Base-by-base conservation (phyloP, 1,140 invertebrate genomes). In the Colletes gigas region DNA sequence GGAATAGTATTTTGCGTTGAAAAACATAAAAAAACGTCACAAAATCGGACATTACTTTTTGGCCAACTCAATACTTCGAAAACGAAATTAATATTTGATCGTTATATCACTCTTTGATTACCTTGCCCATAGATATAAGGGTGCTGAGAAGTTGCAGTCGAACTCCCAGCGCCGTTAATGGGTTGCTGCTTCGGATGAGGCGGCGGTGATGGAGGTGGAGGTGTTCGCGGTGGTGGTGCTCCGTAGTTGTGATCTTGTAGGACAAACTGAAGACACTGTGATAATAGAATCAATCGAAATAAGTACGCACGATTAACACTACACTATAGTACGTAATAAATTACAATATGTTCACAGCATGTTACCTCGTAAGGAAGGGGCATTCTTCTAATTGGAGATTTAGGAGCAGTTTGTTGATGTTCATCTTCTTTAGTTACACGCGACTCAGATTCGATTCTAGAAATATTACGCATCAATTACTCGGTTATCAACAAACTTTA, bases 241-340 rank as follows among this genome's bases (percentile, higher is more conserved):
- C 95, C 96, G 92, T 97, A 97, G 80, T 97, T 97, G 85, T 97
- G 97, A 94, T 97, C 97, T 94, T 97, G 94, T 60, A 96, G 93
- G n/a, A 96, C 95, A 78, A 96, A 95, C 90, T 96, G 95, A 59
- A 95, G 87, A 89, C 94, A 94, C 91, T 94, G 88, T n/a, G 92
- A 93, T 77, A 87, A 86, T 30, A 73, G 94, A 84, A 63, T 91
- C 88, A 44, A 83, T 92, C 87, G 92, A 91, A 77, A 92, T 92
- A 87, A 93, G 91, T 77, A 92, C 87, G 75, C 12, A 60, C 12
- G 44, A 62, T 12, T 50, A 15, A 76, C 47, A 62, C 44, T 75
- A 21, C 39, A 59, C 50, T n/a, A n/a, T 41, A 78, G 60, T 47
- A 2, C 52, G 9, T 63, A 75, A 78, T 44, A 47, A 76, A 59